These are phyloP conservation scores for Pararge aegeria DNA, from an alignment of 1,140 invertebrate genomes.

Conservation along the genomic window DNA sequence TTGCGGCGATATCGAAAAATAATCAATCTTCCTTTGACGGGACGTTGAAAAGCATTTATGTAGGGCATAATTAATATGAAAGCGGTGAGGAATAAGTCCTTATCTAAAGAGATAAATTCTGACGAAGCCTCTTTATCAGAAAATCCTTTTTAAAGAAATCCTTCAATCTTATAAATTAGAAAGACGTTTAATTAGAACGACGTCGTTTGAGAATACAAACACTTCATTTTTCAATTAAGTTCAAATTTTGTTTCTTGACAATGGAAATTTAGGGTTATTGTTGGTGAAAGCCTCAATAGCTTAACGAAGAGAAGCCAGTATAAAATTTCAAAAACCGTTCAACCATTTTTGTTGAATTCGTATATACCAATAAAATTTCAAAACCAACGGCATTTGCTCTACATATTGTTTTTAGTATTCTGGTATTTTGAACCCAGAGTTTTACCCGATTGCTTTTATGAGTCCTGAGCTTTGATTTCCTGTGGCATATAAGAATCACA, in stretches of 20 bases:
- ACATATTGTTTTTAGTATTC: too few relatives aligned
- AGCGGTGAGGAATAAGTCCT: constrained; percentile 7
- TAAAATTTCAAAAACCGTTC: too few relatives aligned
- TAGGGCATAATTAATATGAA: constrained; percentile 21
- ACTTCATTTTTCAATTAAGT: constrained; percentile 10
- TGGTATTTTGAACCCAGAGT: too few relatives aligned
- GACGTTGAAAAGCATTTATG: constrained; percentile 21
- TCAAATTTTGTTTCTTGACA: neutral
- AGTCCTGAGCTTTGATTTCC: too few relatives aligned
- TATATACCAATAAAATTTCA: too few relatives aligned
- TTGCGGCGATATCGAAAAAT: constrained; percentile 15
- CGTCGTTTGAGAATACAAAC: constrained; percentile 4
- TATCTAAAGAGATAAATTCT: constrained; percentile 9
- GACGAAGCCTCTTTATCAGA: constrained; percentile 5
- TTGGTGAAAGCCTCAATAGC: neutral
- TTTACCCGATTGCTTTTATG: too few relatives aligned
- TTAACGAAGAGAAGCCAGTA: too few relatives aligned
- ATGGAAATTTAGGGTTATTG: constrained; percentile 1
- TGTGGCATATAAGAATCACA: too few relatives aligned
- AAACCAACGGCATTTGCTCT: too few relatives aligned
- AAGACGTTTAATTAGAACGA: constrained; percentile 9
- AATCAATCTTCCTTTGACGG: constrained; percentile 22
- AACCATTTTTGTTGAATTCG: too few relatives aligned
- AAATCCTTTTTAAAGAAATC: constrained; percentile 10
- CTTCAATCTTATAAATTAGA: constrained; percentile 10